A percentile compares a stretch with the other conserved stretches of the same genome.
phyloP scores from a whole-genome alignment of 2,888 invertebrate species.

The Anorthoa munda region DNA sequence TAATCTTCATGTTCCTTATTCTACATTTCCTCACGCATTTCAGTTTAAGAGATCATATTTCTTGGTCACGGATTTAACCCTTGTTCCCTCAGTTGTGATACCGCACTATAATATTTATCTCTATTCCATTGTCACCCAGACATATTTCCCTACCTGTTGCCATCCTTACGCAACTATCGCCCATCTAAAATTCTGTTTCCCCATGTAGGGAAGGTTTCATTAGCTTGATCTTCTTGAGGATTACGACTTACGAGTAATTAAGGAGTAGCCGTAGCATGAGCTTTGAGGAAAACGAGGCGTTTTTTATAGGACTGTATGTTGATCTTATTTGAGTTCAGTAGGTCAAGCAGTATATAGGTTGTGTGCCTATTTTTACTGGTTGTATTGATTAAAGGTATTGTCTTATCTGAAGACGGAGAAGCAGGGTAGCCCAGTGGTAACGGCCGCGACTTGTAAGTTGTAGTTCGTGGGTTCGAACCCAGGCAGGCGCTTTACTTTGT shows the following conservation, averaged over 20 bases:
- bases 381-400: background rate
- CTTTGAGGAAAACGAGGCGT: constrained; percentile 41
- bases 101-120: constrained; percentile 32
- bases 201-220: constrained; percentile 15
- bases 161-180: background rate
- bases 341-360: constrained; percentile 39
- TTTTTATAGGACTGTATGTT: constrained; percentile 13
- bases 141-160: constrained; percentile 16
- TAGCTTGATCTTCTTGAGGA: constrained; percentile 39
- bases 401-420: background rate
- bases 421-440: no score
- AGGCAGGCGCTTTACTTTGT: no score
- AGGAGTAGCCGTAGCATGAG: constrained; percentile 32
- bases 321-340: constrained; percentile 34
- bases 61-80: background rate
- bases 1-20: background rate
- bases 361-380: constrained; percentile 3
- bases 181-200: constrained; percentile 36
- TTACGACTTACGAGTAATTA: constrained; percentile 47
- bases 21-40: background rate
- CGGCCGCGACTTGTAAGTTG: no score
- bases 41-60: background rate
- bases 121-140: constrained; percentile 12
- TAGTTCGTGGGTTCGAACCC: no score
- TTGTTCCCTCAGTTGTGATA: background rate